A percentile compares a stretch with the other conserved stretches of the same genome.
Evolutionary conservation across 2,888 invertebrate species (phyloP).

Genomic region (Digitonthophagus gazella): DNA sequence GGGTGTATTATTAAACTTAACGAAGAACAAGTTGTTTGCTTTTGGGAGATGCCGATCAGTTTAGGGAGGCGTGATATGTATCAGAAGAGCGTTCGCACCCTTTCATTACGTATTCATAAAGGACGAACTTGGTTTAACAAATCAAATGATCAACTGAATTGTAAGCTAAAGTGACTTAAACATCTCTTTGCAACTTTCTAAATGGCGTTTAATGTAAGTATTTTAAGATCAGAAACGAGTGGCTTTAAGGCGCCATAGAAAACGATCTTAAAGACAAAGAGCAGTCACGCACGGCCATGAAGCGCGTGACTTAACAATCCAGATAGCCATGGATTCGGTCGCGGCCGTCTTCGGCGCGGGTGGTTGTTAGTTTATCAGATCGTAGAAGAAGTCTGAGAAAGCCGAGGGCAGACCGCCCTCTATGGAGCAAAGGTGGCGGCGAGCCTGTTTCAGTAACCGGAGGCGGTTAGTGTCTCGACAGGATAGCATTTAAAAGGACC

Average conservation of each 20-base stretch:
- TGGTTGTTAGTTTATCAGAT: conserved; percentile 24
- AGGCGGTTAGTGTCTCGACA: neutral
- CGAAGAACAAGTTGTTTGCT: neutral
- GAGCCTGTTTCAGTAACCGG: neutral
- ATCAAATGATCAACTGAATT: too few species aligned
- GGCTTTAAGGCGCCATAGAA: neutral
- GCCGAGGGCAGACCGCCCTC: neutral
- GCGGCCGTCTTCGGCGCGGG: conserved; percentile 26
- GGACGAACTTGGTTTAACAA: too few species aligned
- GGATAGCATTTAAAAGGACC: neutral
- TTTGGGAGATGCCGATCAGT: neutral
- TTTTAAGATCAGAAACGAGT: neutral
- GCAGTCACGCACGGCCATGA: conserved; percentile 41
- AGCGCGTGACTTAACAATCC: conserved; percentile 41
- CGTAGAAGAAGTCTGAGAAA: neutral
- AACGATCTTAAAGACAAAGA: conserved; percentile 21
- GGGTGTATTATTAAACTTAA: neutral
- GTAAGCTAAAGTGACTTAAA: too few species aligned
- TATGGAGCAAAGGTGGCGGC: neutral
- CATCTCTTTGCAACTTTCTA: too few species aligned
- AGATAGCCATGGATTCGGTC: conserved; percentile 34
- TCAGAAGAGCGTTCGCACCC: neutral
- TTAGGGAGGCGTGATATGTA: neutral
- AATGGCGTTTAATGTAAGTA: neutral
- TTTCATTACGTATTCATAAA: neutral